Conservation (phyloP, 2,113 vertebrate genomes). For the Scytalopus superciliaris region DNA sequence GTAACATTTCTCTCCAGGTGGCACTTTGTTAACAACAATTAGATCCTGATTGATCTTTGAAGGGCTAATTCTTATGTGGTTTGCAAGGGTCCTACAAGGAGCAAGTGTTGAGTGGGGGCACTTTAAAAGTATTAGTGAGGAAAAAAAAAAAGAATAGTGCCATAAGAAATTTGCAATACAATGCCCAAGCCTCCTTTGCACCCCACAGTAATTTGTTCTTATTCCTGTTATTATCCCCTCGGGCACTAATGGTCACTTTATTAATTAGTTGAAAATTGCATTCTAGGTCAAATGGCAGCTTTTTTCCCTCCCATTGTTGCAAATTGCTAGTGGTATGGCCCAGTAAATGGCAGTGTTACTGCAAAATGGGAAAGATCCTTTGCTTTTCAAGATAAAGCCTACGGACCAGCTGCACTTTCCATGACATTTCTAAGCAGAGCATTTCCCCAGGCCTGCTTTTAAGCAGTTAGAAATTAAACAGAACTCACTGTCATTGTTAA, state of each 20-base stretch:
- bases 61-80: conserved; percentile 74
- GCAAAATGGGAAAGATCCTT: conserved; percentile 72
- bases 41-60: conserved; percentile 76
- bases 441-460: conserved; percentile 52
- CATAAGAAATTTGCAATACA: conserved; percentile 77
- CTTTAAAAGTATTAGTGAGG: conserved; percentile 72
- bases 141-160: conserved; percentile 49
- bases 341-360: conserved; percentile 66
- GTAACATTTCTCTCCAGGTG: conserved; percentile 77
- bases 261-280: conserved; percentile 77
- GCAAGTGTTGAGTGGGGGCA: conserved; percentile 75
- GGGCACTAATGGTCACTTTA: conserved; percentile 78
- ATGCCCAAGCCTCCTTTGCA: conserved; percentile 67
- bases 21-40: conserved; percentile 77
- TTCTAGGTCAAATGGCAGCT: conserved; percentile 77
- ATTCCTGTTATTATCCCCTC: conserved; percentile 77
- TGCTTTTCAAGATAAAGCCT: conserved; percentile 70
- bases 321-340: conserved; percentile 72
- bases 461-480: conserved; percentile 61
- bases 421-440: conserved; percentile 61
- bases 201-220: conserved; percentile 74
- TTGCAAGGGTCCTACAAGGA: conserved; percentile 73
- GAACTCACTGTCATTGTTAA: conserved; percentile 51
- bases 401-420: conserved; percentile 70
- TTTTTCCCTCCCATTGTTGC: conserved; percentile 70